Evolutionary conservation across 2,797 vertebrate genomes (phyloP), one percentile per base, ranked within the genome.

Genomic region (Chrosomus eos): DNA sequence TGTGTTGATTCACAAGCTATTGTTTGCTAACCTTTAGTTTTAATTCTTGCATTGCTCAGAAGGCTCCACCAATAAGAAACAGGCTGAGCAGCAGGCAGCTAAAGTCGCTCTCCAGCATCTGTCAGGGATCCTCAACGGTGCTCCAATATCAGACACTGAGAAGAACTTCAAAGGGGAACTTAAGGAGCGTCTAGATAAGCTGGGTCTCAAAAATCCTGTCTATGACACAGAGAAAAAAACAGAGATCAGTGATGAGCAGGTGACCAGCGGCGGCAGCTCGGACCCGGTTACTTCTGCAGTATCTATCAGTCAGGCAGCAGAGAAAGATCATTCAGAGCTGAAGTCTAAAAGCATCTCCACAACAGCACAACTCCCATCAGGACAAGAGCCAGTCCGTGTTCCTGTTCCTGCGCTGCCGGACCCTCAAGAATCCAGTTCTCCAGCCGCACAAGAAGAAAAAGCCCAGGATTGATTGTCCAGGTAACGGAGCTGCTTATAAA

Each of bases 11-110:
- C 21, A 45, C 40, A 45, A 31, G n/a, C 36, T 14, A 38, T 60
- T n/a, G 31, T 82, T 18, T 11, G n/a, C 7, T 68, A 6, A n/a
- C 4, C 0, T 23, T 74, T 23, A 7, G 31, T 66, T 21, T 67
- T 16, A 5, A 55, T 53, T 23, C 26, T 82, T 73, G 0, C 45
- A 23, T 76, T 55, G 28, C 36, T 60, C 80, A 92, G 90, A 85
- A 36, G 88, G 88, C 5, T 83, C 88, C 64, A 67, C 33, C 71
- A 90, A 80, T 76, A 92, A 87, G 66, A 91, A 45, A 68, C 83
- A 55, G 40, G 90, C 91, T n/a, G 85, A 92, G 45, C 90, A 92
- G 0, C 88, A 89, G 80, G 91, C 88, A 60, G 92, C 92, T 79
- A 88, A 89, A 84, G 66, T 81, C 14, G 91, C 90, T 43, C 79